Evolutionary conservation across 2,113 vertebrate genomes (phyloP).

Genomic region (Ellobius talpinus): DNA sequence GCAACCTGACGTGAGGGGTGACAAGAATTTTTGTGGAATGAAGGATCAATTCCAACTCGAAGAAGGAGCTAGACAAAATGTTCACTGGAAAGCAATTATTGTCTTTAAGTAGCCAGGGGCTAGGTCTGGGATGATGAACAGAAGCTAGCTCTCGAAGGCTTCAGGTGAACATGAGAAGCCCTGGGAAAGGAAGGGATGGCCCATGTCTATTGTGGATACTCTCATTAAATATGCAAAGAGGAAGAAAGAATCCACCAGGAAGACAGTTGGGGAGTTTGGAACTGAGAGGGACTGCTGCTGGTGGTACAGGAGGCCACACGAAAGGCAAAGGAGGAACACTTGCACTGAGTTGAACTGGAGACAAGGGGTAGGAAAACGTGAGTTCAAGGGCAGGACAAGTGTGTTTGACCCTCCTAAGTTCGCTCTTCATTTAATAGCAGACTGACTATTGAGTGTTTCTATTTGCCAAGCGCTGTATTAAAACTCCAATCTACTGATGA

Average conservation of each 20-base stretch:
- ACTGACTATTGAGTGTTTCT: neutral
- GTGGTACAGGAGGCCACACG: neutral
- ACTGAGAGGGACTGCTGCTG: neutral
- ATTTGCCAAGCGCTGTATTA: neutral
- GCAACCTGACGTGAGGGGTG: neutral
- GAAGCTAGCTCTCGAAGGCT: neutral
- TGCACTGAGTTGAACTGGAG: neutral
- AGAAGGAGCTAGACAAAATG: conserved; percentile 15
- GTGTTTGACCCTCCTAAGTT: neutral
- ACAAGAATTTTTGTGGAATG: neutral
- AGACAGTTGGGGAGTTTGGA: neutral
- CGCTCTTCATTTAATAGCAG: neutral
- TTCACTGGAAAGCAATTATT: neutral
- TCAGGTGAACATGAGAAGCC: neutral
- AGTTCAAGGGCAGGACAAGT: neutral
- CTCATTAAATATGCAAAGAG: neutral
- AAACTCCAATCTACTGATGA: conserved; percentile 15
- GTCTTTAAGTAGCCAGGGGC: neutral
- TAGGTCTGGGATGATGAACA: neutral
- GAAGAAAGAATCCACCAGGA: neutral
- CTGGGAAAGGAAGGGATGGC: neutral
- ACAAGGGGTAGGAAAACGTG: neutral
- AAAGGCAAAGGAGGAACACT: neutral
- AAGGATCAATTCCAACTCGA: neutral
- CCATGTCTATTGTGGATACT: neutral